These are phyloP conservation scores for Tylochromis polylepis DNA, from an alignment of 2,113 vertebrate genomes.

Conservation along the genomic window DNA sequence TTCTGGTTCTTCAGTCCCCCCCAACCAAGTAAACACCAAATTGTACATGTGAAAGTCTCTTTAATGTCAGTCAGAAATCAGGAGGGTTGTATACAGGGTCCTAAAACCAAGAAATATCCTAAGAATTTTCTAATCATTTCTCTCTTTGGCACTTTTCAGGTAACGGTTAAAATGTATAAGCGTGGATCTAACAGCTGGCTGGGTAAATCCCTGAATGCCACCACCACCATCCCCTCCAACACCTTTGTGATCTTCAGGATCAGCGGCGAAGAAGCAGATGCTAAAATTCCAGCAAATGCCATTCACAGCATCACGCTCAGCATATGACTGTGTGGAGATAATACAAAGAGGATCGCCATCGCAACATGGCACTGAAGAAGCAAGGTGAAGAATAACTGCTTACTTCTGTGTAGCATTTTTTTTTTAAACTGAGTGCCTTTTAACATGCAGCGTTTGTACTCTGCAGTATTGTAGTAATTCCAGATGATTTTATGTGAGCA, in stretches of 20 bases:
- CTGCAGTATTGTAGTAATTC: background rate
- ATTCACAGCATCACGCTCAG: slow-evolving; percentile 74
- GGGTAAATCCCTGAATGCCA: slow-evolving; percentile 63
- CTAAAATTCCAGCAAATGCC: slow-evolving; percentile 58
- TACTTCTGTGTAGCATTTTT: background rate
- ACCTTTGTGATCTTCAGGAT: slow-evolving; percentile 69
- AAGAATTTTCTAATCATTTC: background rate
- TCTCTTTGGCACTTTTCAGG: slow-evolving; percentile 34
- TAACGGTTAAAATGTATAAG: slow-evolving; percentile 73
- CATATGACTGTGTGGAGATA: slow-evolving; percentile 25
- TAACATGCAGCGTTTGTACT: slow-evolving; percentile 5
- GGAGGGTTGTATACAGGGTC: slow-evolving; percentile 36
- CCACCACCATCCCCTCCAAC: slow-evolving; percentile 68
- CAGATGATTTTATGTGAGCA: background rate
- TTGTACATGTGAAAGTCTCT: slow-evolving; percentile 53
- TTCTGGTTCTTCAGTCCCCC: background rate
- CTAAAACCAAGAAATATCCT: slow-evolving; percentile 31
- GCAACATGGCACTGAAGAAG: background rate
- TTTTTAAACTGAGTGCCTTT: slow-evolving; percentile 3
- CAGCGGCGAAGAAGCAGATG: slow-evolving; percentile 61
- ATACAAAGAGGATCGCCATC: background rate
- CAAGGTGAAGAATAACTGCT: background rate
- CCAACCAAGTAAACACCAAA: slow-evolving; percentile 26
- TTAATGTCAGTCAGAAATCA: slow-evolving; percentile 36
- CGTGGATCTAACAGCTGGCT: slow-evolving; percentile 70